A percentile compares a stretch with the other conserved stretches of the same genome.
Conservation (phyloP, 1,140 invertebrate genomes). For the Leptopilina clavipes region DNA sequence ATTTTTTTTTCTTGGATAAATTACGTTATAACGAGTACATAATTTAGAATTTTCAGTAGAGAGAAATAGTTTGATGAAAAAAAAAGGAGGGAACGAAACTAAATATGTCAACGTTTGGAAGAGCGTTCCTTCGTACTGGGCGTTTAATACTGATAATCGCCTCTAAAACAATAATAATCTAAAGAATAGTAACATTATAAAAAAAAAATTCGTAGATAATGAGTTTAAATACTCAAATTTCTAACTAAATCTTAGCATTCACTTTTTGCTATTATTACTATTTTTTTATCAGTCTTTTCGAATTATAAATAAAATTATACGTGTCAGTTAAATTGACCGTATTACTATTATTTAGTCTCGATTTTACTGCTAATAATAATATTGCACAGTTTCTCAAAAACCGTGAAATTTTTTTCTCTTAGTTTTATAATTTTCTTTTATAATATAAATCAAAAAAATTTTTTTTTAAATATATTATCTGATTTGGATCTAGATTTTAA, state of each 20-base stretch:
- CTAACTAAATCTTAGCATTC: constrained; percentile 2
- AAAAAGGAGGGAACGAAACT: not conserved
- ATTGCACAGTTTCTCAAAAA: constrained; percentile 31
- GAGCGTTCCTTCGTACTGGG: not conserved
- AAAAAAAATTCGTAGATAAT: not conserved
- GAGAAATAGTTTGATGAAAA: not conserved
- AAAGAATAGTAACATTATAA: not conserved
- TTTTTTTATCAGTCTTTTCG: constrained; percentile 10
- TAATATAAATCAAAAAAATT: not conserved
- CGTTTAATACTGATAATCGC: constrained; percentile 1
- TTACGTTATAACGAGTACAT: not conserved
- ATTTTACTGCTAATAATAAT: not conserved
- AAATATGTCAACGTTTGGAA: not conserved
- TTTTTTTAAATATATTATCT: not conserved
- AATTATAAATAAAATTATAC: constrained; percentile 2
- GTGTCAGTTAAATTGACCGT: not conserved
- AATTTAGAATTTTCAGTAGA: not conserved
- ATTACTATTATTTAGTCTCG: not conserved
- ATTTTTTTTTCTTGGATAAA: too few species aligned
- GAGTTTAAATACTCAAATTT: not conserved
- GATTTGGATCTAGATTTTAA: not conserved
- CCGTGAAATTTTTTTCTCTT: not conserved
- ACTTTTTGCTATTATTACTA: not conserved
- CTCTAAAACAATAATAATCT: not conserved
- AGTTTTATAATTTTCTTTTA: not conserved